phyloP scores from a whole-genome alignment of 2,113 vertebrate genomes.

The Brachypodius melanocephalos region DNA sequence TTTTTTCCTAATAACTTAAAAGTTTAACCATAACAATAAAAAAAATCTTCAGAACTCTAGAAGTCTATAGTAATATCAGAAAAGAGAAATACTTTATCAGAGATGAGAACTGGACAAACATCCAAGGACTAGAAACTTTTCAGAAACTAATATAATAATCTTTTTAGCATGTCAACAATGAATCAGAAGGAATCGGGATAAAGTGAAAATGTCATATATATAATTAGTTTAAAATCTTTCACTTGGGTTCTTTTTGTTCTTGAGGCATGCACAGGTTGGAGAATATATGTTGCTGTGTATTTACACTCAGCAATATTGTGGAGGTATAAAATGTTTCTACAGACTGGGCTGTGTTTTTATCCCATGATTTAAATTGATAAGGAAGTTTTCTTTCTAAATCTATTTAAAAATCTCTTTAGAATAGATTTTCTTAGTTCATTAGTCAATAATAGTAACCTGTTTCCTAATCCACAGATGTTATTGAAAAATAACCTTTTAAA shows the following conservation, averaged over 20 bases:
- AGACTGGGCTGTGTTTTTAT: not conserved
- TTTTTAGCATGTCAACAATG: not conserved
- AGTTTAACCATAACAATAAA: not conserved
- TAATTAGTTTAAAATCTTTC: not conserved
- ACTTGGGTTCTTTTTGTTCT: not conserved
- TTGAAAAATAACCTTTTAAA: not conserved
- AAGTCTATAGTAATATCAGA: not conserved
- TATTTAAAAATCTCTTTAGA: not conserved
- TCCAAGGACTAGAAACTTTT: not conserved
- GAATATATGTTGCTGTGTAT: not conserved
- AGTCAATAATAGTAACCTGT: not conserved
- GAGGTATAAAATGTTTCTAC: not conserved
- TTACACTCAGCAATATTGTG: not conserved
- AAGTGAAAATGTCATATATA: not conserved
- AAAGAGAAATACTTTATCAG: not conserved
- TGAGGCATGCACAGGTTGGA: not conserved
- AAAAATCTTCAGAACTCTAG: not conserved
- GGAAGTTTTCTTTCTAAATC: not conserved
- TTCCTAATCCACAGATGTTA: not conserved
- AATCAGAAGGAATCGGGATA: not conserved
- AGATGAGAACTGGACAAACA: not conserved
- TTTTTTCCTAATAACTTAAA: not conserved
- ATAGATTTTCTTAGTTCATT: not conserved
- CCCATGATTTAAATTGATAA: fast-evolving
- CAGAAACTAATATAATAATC: not conserved